Base-by-base conservation (phyloP, 2,113 vertebrate genomes). In the Lamprologus ornatipinnis region DNA sequence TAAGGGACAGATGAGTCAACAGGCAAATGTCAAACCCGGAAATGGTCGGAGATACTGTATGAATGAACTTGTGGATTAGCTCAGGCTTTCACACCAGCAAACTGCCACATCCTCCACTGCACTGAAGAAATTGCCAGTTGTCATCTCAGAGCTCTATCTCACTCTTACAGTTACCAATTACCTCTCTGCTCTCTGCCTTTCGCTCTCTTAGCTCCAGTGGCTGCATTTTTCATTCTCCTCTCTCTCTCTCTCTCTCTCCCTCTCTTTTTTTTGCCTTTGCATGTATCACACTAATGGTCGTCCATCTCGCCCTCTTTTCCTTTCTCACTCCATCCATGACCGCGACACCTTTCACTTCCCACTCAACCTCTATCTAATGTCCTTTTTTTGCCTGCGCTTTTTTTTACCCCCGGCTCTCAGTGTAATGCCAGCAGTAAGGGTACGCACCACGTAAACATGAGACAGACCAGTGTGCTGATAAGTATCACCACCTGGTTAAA, bases 401-500 rank as follows among this genome's bases (percentile, higher is more conserved):
- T 11, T 9, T 68, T 73, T 57, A 0, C 31, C 28, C 54, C n/a
- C 2, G 11, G 7, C 9, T 70, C 40, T 87, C 11, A 54, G 21
- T 79, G 83, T 51, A 82, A 80, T 78, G 21, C 54, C 47, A 84
- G 37, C 37, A 54, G 53, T 23, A n/a, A 75, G 47, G 55, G 53
- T 89, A 96, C 97, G 86, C 89, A 97, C 97, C 97, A 97, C 57
- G 97, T 97, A 91, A 97, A 97, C 96, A 97, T 97, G 90, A 97
- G 97, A 89, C 97, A 97, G 85, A 97, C 95, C 78, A 97, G 94
- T 4, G 97, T 97, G 92, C 96, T 97, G 94, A 97, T 97, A 85
- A 97, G 97, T 87, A 97, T 97, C 92, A 97, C 96, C 89, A 97
- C 97, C 93, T 97, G 97, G 94, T 97, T 97, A 89, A 97, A 97